phyloP scores from a whole-genome alignment of 1,140 invertebrate species.

The Agrilus planipennis region DNA sequence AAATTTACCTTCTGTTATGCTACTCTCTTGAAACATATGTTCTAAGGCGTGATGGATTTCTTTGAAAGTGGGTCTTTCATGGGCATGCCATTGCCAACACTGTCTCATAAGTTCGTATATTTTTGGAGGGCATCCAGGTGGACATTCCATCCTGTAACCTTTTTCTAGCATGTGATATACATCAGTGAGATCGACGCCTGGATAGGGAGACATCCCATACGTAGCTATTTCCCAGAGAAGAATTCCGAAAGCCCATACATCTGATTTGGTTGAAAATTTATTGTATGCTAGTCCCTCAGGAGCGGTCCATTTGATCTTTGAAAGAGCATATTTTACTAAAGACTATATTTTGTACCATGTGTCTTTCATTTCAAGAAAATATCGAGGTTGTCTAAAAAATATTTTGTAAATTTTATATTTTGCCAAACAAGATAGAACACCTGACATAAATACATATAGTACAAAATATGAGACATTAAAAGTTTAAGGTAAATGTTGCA shows the following conservation, averaged over 20 bases:
- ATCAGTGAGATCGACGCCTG: slow-evolving; percentile 94
- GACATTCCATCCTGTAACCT: slow-evolving; percentile 97
- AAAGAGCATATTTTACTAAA: too few relatives aligned
- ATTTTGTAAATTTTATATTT: too few relatives aligned
- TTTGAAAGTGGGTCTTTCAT: slow-evolving; percentile 85
- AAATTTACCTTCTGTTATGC: slow-evolving; percentile 68
- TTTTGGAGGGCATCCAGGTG: slow-evolving; percentile 88
- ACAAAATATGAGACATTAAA: too few relatives aligned
- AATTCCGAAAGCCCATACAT: slow-evolving; percentile 96
- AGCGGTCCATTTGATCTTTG: slow-evolving; percentile 99
- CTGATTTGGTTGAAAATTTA: slow-evolving; percentile 96
- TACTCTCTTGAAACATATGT: slow-evolving; percentile 89
- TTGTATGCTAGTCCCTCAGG: slow-evolving; percentile 98
- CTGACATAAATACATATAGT: too few relatives aligned
- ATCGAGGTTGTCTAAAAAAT: too few relatives aligned
- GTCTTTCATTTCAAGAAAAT: too few relatives aligned
- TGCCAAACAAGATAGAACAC: too few relatives aligned
- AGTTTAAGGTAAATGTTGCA: too few relatives aligned
- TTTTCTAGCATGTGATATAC: slow-evolving; percentile 97
- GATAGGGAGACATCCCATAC: slow-evolving; percentile 98
- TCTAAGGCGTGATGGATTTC: slow-evolving; percentile 91
- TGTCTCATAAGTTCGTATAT: slow-evolving; percentile 91
- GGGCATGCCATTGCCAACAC: slow-evolving; percentile 92
- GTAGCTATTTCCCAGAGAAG: slow-evolving; percentile 98
- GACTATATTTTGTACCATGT: too few relatives aligned